Conservation (phyloP, 2,888 invertebrate species). For the Nemotelus nigrinus region DNA sequence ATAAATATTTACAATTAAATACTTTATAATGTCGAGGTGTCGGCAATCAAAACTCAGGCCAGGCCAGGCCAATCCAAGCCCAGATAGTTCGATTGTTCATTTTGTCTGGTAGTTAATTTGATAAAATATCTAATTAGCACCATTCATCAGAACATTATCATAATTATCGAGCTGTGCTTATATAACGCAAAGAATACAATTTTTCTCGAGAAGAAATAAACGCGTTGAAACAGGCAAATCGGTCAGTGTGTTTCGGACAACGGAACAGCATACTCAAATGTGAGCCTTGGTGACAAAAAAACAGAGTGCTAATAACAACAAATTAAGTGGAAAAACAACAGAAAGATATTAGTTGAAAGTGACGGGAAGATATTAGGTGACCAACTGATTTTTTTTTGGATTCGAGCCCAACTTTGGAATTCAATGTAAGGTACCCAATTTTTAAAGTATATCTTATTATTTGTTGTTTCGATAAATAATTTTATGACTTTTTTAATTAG, state of each 20-base stretch:
- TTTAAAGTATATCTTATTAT: too few species aligned
- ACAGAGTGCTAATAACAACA: too few species aligned
- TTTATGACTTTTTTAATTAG: too few species aligned
- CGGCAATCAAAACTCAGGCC: neutral
- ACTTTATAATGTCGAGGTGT: slow-evolving; percentile 15
- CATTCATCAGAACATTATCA: slow-evolving; percentile 43
- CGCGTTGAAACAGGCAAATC: neutral
- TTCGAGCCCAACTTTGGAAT: too few species aligned
- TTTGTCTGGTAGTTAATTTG: slow-evolving; percentile 5
- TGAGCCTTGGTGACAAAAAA: neutral
- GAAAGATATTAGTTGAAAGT: too few species aligned
- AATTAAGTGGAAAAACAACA: too few species aligned
- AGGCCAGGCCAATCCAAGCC: slow-evolving; percentile 3
- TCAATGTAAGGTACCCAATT: too few species aligned
- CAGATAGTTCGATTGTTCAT: slow-evolving; percentile 21
- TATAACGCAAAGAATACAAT: slow-evolving; percentile 21
- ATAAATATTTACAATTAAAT: slow-evolving; percentile 43
- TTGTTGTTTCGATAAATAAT: too few species aligned
- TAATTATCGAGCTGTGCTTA: slow-evolving; percentile 28
- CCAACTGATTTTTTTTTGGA: too few species aligned
- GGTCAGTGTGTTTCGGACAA: slow-evolving; percentile 21
- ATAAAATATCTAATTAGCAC: slow-evolving; percentile 41
- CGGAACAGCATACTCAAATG: slow-evolving; percentile 13
- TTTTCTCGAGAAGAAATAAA: neutral
- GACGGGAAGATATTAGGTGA: too few species aligned